phyloP scores from a whole-genome alignment of 2,888 invertebrate species.

The Chloroclystis v-ata region DNA sequence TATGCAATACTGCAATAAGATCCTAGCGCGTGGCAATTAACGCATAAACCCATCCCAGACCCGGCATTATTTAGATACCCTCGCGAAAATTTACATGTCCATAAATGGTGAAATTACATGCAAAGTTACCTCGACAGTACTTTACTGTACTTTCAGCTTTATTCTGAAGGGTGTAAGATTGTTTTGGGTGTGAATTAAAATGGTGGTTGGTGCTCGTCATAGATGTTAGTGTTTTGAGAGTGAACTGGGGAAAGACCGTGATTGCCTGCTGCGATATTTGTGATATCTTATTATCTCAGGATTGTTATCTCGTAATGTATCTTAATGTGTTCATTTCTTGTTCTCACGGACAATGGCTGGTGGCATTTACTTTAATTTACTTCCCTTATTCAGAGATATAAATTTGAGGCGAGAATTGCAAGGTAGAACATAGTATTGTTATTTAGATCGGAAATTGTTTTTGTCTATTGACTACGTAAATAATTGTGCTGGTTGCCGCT shows the following conservation, averaged over 20 bases:
- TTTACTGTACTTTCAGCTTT: background rate
- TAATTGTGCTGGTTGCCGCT: no score
- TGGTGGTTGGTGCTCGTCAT: background rate
- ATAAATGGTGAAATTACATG: constrained; percentile 35
- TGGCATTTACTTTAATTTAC: background rate
- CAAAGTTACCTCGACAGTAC: background rate
- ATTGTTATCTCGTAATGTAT: constrained; percentile 3
- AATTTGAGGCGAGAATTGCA: background rate
- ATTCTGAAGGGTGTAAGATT: background rate
- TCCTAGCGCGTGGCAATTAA: constrained; percentile 49
- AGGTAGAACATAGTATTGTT: no score
- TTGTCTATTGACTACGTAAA: no score
- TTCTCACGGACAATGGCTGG: constrained; percentile 10
- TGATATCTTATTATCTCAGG: constrained; percentile 7
- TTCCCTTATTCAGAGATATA: no score
- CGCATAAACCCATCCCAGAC: constrained; percentile 51
- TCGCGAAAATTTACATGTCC: constrained; percentile 44
- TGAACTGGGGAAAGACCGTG: constrained; percentile 17
- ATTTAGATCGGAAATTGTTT: no score
- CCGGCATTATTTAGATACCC: constrained; percentile 49
- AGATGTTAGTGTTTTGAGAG: constrained; percentile 10
- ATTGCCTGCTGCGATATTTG: constrained; percentile 22
- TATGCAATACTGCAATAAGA: constrained; percentile 37
- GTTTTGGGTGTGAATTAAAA: background rate
- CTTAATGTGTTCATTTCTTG: constrained; percentile 15